phyloP scores from a whole-genome alignment of 2,888 invertebrate genomes.

The Pantelozetes paolii region DNA sequence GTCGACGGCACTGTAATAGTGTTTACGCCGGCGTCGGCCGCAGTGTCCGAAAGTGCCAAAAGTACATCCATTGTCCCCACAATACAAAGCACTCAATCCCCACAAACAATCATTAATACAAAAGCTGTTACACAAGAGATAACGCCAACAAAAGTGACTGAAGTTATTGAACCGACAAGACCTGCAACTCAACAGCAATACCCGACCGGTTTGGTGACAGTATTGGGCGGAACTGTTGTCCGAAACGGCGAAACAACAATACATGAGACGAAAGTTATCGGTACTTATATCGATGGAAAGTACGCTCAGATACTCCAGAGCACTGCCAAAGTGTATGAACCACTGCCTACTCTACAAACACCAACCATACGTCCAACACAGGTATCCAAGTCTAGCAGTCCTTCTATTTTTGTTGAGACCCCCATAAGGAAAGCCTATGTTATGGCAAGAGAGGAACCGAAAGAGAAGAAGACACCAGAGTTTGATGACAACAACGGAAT shows the following conservation, averaged over 20 bases:
- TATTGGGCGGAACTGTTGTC: slow-evolving; percentile 74
- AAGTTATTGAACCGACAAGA: slow-evolving; percentile 39
- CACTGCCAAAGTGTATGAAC: slow-evolving; percentile 60
- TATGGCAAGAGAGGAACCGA: not conserved
- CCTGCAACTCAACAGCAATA: slow-evolving; percentile 43
- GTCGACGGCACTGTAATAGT: slow-evolving; percentile 92
- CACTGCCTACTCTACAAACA: slow-evolving; percentile 14
- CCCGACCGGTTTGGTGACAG: slow-evolving; percentile 75
- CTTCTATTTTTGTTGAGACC: not conserved
- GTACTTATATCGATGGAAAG: slow-evolving; percentile 70
- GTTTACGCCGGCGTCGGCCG: slow-evolving; percentile 65
- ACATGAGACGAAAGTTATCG: slow-evolving; percentile 82
- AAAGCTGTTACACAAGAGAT: slow-evolving; percentile 23
- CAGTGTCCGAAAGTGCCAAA: not conserved
- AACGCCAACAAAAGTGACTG: slow-evolving; percentile 23
- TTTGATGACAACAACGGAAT: slow-evolving; percentile 31
- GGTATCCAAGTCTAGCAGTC: not conserved
- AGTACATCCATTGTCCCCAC: slow-evolving; percentile 4
- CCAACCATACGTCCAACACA: slow-evolving; percentile 43
- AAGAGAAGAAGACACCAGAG: not conserved
- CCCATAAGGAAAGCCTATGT: not conserved
- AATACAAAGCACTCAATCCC: slow-evolving; percentile 37
- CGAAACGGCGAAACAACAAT: slow-evolving; percentile 77
- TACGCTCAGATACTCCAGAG: slow-evolving; percentile 82
- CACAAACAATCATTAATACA: not conserved